Evolutionary conservation across 1,140 invertebrate species (phyloP).

Genomic region (Leptinotarsa undecemlineata): DNA sequence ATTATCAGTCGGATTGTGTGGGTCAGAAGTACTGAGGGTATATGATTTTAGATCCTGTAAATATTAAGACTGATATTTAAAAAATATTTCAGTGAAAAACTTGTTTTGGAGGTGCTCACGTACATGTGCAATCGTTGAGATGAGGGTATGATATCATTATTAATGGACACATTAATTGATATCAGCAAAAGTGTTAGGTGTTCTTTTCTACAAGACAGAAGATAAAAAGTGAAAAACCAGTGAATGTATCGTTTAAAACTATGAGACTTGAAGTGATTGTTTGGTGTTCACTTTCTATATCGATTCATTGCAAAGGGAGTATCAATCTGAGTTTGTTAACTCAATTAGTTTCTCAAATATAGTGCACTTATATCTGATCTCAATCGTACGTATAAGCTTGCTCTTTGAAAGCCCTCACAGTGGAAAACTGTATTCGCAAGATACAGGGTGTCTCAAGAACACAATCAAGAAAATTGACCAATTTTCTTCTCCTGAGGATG

Average conservation of each 20-base stretch:
- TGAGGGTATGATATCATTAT: neutral
- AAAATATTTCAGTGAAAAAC: neutral
- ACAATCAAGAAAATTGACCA: too few relatives aligned
- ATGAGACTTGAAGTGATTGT: neutral
- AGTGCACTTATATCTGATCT: too few relatives aligned
- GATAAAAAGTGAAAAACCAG: neutral
- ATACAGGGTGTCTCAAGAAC: too few relatives aligned
- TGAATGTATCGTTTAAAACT: neutral
- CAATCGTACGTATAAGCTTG: too few relatives aligned
- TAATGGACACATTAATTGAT: too few relatives aligned
- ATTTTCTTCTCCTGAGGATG: too few relatives aligned
- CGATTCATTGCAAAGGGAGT: too few relatives aligned
- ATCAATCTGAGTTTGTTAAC: too few relatives aligned
- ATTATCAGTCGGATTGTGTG: conserved; percentile 59
- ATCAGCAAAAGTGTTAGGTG: neutral
- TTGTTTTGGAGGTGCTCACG: neutral
- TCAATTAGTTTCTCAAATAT: too few relatives aligned
- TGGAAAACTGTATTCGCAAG: too few relatives aligned
- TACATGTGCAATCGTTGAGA: neutral
- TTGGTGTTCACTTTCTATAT: neutral
- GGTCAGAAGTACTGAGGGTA: conserved; percentile 53
- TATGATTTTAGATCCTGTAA: conserved; percentile 41
- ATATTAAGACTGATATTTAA: conserved; percentile 48
- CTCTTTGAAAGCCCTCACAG: too few relatives aligned
- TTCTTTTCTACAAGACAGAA: neutral